Conservation (phyloP, 1,140 invertebrate genomes). For the Orchesella cincta region DNA sequence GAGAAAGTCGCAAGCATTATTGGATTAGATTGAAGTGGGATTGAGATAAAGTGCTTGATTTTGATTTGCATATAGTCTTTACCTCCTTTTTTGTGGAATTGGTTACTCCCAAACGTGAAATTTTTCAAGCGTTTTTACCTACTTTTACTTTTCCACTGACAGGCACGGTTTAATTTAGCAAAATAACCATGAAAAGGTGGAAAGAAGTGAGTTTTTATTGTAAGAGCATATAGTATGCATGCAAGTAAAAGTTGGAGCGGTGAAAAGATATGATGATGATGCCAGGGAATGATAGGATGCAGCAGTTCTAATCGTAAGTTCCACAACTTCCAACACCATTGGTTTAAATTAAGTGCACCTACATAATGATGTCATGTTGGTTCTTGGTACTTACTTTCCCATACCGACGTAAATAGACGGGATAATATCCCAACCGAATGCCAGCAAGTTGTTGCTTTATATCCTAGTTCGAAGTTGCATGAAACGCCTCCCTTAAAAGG, state of each 20-base stretch:
- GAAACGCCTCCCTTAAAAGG: background rate
- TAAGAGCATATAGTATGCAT: background rate
- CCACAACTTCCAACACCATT: background rate
- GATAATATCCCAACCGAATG: background rate
- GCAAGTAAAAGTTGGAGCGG: background rate
- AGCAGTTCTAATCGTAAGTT: background rate
- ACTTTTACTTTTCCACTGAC: too few species aligned
- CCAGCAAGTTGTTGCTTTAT: background rate
- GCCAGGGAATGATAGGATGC: background rate
- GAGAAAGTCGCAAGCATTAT: too few species aligned
- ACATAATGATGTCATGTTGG: slow-evolving; percentile 11
- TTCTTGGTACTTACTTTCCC: background rate
- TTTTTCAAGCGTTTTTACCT: too few species aligned
- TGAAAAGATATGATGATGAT: background rate
- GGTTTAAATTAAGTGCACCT: background rate
- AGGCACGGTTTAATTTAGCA: too few species aligned
- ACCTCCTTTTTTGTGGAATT: background rate
- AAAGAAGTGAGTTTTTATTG: too few species aligned
- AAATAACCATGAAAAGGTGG: background rate
- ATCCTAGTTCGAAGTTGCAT: background rate
- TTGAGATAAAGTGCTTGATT: too few species aligned
- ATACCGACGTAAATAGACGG: background rate
- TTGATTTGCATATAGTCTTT: too few species aligned
- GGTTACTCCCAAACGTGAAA: too few species aligned
- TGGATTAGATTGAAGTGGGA: too few species aligned